These are phyloP conservation scores for Chelonus formosanus DNA, from an alignment of 2,888 invertebrate genomes.

Conservation along the genomic window DNA sequence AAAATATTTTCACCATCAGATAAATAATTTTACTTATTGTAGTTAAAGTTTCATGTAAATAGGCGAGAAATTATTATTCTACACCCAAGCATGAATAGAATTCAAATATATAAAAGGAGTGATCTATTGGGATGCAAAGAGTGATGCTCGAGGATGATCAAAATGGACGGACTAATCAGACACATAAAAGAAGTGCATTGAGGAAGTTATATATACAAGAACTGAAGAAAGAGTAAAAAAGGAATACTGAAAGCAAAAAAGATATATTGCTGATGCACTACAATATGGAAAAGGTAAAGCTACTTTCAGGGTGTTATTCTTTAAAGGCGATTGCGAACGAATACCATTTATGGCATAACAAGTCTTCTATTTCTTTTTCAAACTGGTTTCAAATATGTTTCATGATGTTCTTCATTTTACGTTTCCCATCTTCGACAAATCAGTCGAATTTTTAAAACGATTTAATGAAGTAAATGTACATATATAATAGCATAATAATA, in stretches of 20 bases:
- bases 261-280: background rate
- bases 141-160: constrained; percentile 6
- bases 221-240: background rate
- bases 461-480: background rate
- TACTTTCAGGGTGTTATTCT: constrained; percentile 28
- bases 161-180: constrained; percentile 7
- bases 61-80: constrained; percentile 4
- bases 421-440: too few species aligned
- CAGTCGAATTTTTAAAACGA: background rate
- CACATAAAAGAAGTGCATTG: background rate
- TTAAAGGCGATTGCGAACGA: constrained; percentile 56
- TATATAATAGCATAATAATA: background rate
- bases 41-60: background rate
- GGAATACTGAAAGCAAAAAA: background rate
- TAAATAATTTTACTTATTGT: too few species aligned
- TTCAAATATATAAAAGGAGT: constrained; percentile 7
- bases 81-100: background rate
- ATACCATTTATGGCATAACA: constrained; percentile 58
- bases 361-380: constrained; percentile 44
- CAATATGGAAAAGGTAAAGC: constrained; percentile 15
- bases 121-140: constrained; percentile 14
- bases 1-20: too few species aligned
- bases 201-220: constrained; percentile 2
- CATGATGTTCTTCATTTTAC: background rate
- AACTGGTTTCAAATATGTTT: constrained; percentile 37